Percentiles rank a stretch among this genome's conserved stretches.
Conservation (phyloP, 1,140 invertebrate genomes). For the Cataglyphis hispanica region DNA sequence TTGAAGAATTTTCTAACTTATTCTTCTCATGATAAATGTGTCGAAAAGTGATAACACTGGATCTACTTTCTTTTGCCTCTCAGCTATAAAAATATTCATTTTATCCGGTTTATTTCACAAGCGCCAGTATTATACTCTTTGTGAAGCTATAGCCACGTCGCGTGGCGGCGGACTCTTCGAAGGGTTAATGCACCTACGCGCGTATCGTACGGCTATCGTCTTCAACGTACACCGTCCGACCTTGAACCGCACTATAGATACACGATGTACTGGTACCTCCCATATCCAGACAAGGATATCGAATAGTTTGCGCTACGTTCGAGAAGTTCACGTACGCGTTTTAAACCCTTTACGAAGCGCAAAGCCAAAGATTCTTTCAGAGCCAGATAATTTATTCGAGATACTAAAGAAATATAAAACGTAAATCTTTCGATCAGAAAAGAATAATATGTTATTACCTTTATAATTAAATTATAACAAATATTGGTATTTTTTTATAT, state of each 20-base stretch:
- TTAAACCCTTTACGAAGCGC: neutral
- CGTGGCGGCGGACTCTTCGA: conserved; percentile 65
- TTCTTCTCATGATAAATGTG: neutral
- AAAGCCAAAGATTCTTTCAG: neutral
- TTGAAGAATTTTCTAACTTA: neutral
- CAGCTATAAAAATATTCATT: neutral
- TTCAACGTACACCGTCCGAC: conserved; percentile 81
- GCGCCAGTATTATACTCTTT: conserved; percentile 23
- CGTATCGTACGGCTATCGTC: conserved; percentile 78
- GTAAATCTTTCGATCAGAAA: neutral
- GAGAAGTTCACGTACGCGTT: neutral
- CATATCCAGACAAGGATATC: conserved; percentile 20
- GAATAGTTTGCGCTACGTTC: neutral
- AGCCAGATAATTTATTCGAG: neutral
- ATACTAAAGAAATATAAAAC: neutral
- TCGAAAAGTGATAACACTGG: neutral
- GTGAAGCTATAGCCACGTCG: conserved; percentile 47
- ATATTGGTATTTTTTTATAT: too few species aligned
- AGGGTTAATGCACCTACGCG: conserved; percentile 81
- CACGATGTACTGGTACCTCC: conserved; percentile 50
- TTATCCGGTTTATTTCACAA: neutral
- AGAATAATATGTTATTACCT: too few species aligned
- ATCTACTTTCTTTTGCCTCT: neutral
- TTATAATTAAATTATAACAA: too few species aligned
- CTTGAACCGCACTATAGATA: conserved; percentile 81